phyloP scores from a whole-genome alignment of 2,797 vertebrate genomes.

The Molossus molossus region DNA sequence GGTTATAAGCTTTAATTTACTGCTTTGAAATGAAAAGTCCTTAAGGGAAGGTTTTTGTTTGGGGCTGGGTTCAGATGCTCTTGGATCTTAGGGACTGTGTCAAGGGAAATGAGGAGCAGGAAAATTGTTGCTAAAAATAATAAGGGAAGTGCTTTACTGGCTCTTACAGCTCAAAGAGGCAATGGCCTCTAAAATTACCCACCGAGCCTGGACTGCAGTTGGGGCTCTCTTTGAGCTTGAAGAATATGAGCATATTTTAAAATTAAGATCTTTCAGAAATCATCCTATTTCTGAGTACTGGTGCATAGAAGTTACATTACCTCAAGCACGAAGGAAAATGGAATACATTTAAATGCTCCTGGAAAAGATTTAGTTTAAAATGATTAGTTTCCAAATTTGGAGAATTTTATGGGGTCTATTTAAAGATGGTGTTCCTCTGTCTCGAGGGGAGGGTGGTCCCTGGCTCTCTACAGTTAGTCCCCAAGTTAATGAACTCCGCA shows the following conservation, averaged over 20 bases:
- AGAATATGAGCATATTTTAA: conserved; percentile 55
- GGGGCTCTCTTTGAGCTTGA: conserved; percentile 14
- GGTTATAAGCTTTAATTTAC: neutral
- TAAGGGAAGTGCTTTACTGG: neutral
- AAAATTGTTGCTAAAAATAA: conserved; percentile 56
- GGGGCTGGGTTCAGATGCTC: neutral
- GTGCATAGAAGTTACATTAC: conserved; percentile 9
- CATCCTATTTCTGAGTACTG: conserved; percentile 59
- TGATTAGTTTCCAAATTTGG: conserved; percentile 47
- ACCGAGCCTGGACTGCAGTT: neutral
- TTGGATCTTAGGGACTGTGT: conserved; percentile 13
- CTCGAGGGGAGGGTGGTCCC: neutral
- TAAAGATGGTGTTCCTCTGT: neutral
- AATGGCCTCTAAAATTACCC: neutral
- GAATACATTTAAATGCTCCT: conserved; percentile 52
- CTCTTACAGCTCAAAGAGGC: neutral
- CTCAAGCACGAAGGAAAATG: conserved; percentile 49
- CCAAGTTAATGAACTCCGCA: neutral
- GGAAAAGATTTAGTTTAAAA: conserved; percentile 54
- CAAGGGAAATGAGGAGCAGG: conserved; percentile 43
- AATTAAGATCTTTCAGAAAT: conserved; percentile 66
- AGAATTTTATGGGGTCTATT: conserved; percentile 4
- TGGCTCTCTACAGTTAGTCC: neutral
- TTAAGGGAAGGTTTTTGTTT: neutral
- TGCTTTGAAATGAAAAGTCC: conserved; percentile 44